Percentiles rank a stretch among this genome's conserved stretches.
phyloP scores from a whole-genome alignment of 2,888 invertebrate genomes.

The Caenorhabditis sp. region DNA sequence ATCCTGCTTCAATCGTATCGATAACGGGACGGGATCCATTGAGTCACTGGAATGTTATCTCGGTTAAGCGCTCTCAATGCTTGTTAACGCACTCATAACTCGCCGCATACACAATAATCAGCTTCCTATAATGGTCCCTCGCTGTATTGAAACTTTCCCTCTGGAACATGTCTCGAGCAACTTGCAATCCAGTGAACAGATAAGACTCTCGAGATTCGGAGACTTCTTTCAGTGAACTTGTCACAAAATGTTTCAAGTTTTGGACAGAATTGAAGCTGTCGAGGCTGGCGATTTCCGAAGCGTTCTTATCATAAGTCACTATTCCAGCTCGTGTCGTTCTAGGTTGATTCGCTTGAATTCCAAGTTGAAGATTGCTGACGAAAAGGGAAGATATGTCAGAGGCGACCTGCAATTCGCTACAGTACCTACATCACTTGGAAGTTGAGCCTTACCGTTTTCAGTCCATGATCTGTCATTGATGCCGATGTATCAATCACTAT shows the following conservation, averaged over 20 bases:
- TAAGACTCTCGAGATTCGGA: slow-evolving; percentile 4
- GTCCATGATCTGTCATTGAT: slow-evolving; percentile 45
- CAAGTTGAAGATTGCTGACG: slow-evolving; percentile 10
- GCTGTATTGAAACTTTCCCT: slow-evolving; percentile 25
- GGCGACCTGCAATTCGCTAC: neutral
- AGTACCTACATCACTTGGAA: neutral
- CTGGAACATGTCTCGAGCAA: slow-evolving; percentile 27
- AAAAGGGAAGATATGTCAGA: slow-evolving; percentile 33
- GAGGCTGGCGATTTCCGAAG: slow-evolving; percentile 17
- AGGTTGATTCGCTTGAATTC: slow-evolving; percentile 14
- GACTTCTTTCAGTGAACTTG: neutral
- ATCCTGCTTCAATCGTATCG: slow-evolving; percentile 24
- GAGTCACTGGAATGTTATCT: slow-evolving; percentile 12
- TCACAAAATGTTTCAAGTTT: slow-evolving; percentile 10
- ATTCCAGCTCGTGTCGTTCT: slow-evolving; percentile 39
- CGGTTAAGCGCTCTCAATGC: too few species aligned
- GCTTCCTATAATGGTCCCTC: slow-evolving; percentile 43
- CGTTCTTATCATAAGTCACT: slow-evolving; percentile 33
- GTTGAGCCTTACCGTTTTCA: neutral
- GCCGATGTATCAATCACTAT: slow-evolving; percentile 37
- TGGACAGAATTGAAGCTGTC: slow-evolving; percentile 25
- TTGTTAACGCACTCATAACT: slow-evolving; percentile 38
- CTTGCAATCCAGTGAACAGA: slow-evolving; percentile 21
- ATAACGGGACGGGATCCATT: slow-evolving; percentile 39
- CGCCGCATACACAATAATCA: slow-evolving; percentile 51